Evolutionary conservation across 1,140 invertebrate genomes (phyloP).

Genomic region (Ceratoteleas bidentatus): DNA sequence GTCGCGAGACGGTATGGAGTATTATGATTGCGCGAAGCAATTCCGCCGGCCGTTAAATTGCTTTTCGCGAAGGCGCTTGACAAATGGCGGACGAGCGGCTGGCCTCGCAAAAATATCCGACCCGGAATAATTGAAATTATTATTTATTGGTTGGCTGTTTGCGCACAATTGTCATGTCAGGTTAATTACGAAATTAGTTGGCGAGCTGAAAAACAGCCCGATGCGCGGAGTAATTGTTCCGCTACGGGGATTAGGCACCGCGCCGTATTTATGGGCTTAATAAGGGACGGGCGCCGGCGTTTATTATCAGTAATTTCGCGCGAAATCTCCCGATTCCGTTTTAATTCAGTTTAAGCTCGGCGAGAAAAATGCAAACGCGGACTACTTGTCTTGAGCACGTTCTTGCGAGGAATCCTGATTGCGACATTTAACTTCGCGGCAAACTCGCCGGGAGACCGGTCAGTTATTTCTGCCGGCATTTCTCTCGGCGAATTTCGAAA

Average conservation of each 20-base stretch:
- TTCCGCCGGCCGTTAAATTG: conserved; percentile 57
- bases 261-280: conserved; percentile 25
- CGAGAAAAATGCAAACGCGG: background rate
- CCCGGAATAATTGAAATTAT: conserved; percentile 39
- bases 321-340: conserved; percentile 3
- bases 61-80: conserved; percentile 41
- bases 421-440: no score
- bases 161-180: conserved; percentile 14
- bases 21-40: conserved; percentile 44
- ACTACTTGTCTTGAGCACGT: background rate
- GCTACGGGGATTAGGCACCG: conserved; percentile 8
- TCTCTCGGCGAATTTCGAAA: no score
- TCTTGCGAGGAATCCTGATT: background rate
- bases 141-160: conserved; percentile 35
- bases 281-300: background rate
- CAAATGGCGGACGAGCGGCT: conserved; percentile 31
- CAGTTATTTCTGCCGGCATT: no score
- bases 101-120: conserved; percentile 18
- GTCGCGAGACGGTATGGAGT: no score
- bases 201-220: conserved; percentile 2
- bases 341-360: background rate
- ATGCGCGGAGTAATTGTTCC: conserved; percentile 21
- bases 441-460: no score
- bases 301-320: conserved; percentile 10
- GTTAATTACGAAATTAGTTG: conserved; percentile 29